phyloP scores from a whole-genome alignment of 2,888 invertebrate genomes.

The Teleiodes luculella region DNA sequence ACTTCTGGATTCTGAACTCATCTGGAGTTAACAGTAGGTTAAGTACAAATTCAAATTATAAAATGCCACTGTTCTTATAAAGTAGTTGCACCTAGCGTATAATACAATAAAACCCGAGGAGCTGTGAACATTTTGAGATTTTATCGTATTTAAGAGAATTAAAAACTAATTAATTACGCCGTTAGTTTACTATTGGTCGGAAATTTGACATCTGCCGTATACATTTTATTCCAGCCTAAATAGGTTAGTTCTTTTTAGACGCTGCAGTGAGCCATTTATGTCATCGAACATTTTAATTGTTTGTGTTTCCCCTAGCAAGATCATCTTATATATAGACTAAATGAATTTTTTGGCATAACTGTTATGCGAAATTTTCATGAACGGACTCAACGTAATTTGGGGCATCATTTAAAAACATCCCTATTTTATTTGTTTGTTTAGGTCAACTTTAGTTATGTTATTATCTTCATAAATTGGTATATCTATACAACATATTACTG shows the following conservation, averaged over 20 bases:
- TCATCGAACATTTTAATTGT: constrained; percentile 49
- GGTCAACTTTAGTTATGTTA: no score
- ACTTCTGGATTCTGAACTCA: constrained; percentile 45
- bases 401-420: no score
- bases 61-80: constrained; percentile 76
- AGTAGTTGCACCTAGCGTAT: constrained; percentile 77
- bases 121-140: constrained; percentile 79
- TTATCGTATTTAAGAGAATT: constrained; percentile 74
- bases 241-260: constrained; percentile 62
- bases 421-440: no score
- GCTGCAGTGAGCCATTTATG: constrained; percentile 57
- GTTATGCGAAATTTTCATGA: no score
- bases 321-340: constrained; percentile 13
- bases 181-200: constrained; percentile 63
- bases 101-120: constrained; percentile 76
- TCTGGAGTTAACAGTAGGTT: constrained; percentile 68
- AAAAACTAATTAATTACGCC: constrained; percentile 48
- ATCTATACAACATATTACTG: no score
- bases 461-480: no score
- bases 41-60: constrained; percentile 78
- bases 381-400: background rate
- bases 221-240: constrained; percentile 72
- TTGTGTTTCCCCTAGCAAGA: constrained; percentile 3
- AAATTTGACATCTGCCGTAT: constrained; percentile 41
- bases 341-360: no score